Conservation (phyloP, 2,113 vertebrate species). For the Phoenicopterus ruber region DNA sequence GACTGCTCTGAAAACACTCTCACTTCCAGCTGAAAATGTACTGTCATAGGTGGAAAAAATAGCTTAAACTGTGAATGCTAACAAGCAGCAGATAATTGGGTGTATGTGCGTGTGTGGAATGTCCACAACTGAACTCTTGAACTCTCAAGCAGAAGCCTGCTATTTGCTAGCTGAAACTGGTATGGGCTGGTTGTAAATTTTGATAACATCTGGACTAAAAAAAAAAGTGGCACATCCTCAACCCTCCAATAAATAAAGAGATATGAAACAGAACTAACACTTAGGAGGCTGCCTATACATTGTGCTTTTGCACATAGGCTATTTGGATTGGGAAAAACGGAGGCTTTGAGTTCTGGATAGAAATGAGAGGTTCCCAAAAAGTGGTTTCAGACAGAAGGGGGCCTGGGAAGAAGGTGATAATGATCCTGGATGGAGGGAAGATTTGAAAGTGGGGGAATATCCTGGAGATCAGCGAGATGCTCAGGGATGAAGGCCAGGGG, state of each 20-base stretch:
- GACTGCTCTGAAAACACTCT: not conserved
- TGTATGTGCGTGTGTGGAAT: not conserved
- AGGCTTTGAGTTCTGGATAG: not conserved
- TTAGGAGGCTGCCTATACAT: not conserved
- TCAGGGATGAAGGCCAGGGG: not conserved
- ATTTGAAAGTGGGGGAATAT: not conserved
- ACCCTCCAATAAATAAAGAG: not conserved
- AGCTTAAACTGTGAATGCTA: not conserved
- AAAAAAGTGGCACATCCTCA: not conserved
- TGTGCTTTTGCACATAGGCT: not conserved
- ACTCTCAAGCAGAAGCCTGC: not conserved
- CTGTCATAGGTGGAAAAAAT: not conserved
- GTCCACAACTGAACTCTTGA: not conserved
- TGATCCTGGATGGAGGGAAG: not conserved
- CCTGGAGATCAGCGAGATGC: not conserved
- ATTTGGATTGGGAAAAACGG: not conserved
- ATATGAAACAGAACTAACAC: not conserved
- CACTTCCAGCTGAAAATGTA: not conserved
- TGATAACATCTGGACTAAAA: not conserved
- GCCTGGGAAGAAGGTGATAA: not conserved
- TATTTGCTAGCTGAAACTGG: not conserved
- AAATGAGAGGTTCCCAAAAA: not conserved
- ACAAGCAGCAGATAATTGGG: not conserved
- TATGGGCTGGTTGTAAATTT: not conserved
- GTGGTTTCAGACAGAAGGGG: not conserved